Evolutionary conservation across 2,888 invertebrate genomes (phyloP).

Genomic region (Salticus scenicus): DNA sequence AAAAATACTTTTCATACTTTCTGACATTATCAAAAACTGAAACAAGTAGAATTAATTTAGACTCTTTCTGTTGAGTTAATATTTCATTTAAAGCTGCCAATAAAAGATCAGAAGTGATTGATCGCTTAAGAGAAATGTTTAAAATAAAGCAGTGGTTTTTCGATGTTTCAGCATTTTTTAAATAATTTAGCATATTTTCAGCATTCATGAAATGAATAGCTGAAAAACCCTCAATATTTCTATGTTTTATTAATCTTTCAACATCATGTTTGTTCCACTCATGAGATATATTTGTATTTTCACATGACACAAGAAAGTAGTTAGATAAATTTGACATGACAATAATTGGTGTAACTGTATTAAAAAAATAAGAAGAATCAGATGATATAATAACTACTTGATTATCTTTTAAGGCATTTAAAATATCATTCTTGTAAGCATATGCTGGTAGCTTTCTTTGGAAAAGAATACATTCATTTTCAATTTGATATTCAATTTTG

Average conservation of each 20-base stretch:
- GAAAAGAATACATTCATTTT: constrained; percentile 38
- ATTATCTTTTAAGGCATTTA: neutral
- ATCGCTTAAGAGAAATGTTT: constrained; percentile 27
- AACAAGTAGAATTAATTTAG: neutral
- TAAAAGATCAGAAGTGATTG: constrained; percentile 42
- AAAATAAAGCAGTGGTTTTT: constrained; percentile 24
- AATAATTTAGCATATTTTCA: constrained; percentile 26
- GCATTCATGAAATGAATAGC: constrained; percentile 36
- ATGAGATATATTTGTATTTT: constrained; percentile 1
- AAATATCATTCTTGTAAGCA: constrained; percentile 24
- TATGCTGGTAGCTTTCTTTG: constrained; percentile 35
- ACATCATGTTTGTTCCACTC: constrained; percentile 8
- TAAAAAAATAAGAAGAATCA: constrained; percentile 27
- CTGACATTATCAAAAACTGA: neutral
- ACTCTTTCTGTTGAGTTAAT: neutral
- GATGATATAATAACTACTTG: constrained; percentile 33
- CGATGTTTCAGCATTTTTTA: neutral
- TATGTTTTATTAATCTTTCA: neutral
- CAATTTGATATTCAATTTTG: constrained; percentile 4
- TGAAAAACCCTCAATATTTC: too few relatives aligned
- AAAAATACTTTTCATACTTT: constrained; percentile 25
- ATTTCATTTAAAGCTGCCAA: constrained; percentile 26
- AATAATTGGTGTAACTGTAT: constrained; percentile 33
- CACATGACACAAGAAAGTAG: constrained; percentile 38
- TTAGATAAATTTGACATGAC: neutral